Conservation (phyloP, 2,888 invertebrate species). For the Sarcophaga carnaria region DNA sequence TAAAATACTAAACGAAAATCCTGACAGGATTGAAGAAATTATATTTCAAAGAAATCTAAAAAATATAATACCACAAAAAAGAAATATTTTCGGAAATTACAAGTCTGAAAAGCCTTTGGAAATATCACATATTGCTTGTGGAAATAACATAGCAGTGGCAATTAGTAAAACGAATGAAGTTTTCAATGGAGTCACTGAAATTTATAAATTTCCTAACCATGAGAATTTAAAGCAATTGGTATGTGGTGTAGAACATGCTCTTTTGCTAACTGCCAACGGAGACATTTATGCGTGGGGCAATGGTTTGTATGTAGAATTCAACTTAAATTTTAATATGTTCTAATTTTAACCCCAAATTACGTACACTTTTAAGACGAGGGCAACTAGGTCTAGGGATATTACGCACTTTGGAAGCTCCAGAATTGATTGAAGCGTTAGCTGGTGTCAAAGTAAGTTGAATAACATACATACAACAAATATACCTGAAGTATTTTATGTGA, state of each 20-base stretch:
- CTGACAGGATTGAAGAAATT: conserved; percentile 71
- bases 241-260: conserved; percentile 91
- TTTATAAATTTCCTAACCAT: conserved; percentile 83
- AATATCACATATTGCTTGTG: conserved; percentile 82
- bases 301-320: conserved; percentile 86
- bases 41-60: conserved; percentile 68
- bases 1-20: conserved; percentile 71
- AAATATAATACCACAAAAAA: conserved; percentile 71
- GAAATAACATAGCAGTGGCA: conserved; percentile 82
- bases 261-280: conserved; percentile 87
- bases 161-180: conserved; percentile 83
- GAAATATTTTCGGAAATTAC: conserved; percentile 74
- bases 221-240: conserved; percentile 85
- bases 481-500: too few relatives aligned
- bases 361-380: conserved; percentile 86
- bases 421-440: conserved; percentile 87
- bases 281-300: conserved; percentile 91
- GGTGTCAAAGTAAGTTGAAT: conserved; percentile 84
- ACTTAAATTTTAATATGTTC: background rate
- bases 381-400: conserved; percentile 91
- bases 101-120: conserved; percentile 66
- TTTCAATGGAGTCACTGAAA: conserved; percentile 85
- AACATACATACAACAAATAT: background rate
- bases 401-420: conserved; percentile 85
- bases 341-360: background rate